Percentiles rank a stretch among this genome's conserved stretches.
These are phyloP conservation scores for Glareola pratincola DNA, from an alignment of 2,113 vertebrate genomes.

Conservation along the genomic window DNA sequence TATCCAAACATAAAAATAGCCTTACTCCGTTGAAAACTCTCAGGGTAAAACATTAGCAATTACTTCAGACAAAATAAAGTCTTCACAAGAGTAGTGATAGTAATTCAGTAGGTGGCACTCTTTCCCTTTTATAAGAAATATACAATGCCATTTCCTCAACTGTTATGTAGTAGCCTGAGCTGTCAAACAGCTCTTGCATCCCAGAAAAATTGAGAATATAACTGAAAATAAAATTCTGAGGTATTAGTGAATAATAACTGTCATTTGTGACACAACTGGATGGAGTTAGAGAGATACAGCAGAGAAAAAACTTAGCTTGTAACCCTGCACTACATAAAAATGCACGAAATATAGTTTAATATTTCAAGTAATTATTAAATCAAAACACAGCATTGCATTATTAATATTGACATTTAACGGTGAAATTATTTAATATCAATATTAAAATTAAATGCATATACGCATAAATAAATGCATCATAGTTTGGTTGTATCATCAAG, in stretches of 20 bases:
- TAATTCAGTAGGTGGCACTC: constrained; percentile 53
- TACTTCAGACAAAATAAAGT: not conserved
- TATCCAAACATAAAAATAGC: not conserved
- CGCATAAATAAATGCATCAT: not conserved
- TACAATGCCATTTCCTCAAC: not conserved
- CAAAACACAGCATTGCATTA: not conserved
- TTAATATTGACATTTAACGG: not conserved
- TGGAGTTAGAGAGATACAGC: not conserved
- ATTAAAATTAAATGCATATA: not conserved
- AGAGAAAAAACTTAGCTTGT: not conserved
- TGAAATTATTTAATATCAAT: not conserved
- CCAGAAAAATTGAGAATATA: not conserved
- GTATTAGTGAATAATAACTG: not conserved
- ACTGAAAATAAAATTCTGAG: not conserved
- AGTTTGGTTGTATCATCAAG: not conserved
- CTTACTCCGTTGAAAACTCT: not conserved
- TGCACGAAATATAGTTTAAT: not conserved
- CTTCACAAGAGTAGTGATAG: not conserved
- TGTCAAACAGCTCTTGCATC: not conserved
- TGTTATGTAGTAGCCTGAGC: not conserved
- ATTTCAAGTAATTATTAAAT: not conserved
- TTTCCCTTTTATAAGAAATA: not conserved
- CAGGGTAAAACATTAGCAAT: not conserved
- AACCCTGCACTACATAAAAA: not conserved
- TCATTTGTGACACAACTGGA: not conserved